Evolutionary conservation across 2,888 invertebrate species (phyloP).

Genomic region (Hirtodrosophila histrioides): DNA sequence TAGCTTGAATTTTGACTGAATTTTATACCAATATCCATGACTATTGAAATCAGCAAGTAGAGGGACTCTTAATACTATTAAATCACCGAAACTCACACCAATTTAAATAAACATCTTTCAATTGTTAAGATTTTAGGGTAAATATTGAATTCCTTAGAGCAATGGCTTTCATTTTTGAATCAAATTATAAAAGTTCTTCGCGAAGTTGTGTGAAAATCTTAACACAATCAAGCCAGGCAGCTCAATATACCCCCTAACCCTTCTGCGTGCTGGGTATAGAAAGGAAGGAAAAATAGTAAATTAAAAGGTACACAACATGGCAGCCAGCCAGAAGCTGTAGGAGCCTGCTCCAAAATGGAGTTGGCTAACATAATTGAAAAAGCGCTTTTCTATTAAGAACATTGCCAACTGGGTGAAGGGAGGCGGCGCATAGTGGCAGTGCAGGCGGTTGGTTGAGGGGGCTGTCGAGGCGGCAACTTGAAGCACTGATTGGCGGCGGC

Average conservation of each 20-base stretch:
- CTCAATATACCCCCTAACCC: neutral
- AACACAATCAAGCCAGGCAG: too few species aligned
- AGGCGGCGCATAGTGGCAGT: neutral
- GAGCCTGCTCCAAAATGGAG: constrained; percentile 69
- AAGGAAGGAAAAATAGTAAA: constrained; percentile 73
- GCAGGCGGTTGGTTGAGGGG: neutral
- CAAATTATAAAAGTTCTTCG: neutral
- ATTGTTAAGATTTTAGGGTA: too few species aligned
- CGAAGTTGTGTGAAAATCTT: too few species aligned
- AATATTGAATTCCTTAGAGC: too few species aligned
- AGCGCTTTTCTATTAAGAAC: constrained; percentile 79
- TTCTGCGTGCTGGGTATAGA: constrained; percentile 19
- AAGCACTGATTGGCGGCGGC: constrained; percentile 77
- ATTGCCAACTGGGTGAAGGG: constrained; percentile 49
- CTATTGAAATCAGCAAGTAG: too few species aligned
- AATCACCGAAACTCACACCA: too few species aligned
- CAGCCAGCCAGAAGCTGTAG: constrained; percentile 47
- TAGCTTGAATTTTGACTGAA: too few species aligned
- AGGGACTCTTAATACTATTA: too few species aligned
- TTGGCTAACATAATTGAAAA: constrained; percentile 78
- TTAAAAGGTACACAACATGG: constrained; percentile 79
- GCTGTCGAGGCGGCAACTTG: constrained; percentile 54
- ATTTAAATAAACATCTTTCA: too few species aligned
- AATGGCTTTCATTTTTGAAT: too few species aligned
- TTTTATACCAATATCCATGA: too few species aligned